phyloP scores from a whole-genome alignment of 2,113 vertebrate species.

The Micronycteris hirsuta region DNA sequence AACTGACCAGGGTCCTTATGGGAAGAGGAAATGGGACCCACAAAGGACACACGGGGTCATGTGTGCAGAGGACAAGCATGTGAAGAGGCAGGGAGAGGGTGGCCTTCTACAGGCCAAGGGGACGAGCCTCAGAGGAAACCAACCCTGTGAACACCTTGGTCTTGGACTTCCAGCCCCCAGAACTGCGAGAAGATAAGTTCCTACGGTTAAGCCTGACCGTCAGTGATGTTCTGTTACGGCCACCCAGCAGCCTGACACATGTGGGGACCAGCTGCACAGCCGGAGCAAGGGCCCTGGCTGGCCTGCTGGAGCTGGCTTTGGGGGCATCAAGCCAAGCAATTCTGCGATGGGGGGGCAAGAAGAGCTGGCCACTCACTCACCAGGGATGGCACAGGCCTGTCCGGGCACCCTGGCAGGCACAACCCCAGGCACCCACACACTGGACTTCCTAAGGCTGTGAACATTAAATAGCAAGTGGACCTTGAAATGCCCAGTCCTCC shows the following conservation, averaged over 20 bases:
- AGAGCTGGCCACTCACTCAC: neutral
- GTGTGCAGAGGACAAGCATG: neutral
- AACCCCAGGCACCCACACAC: neutral
- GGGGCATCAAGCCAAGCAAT: neutral
- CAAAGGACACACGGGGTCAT: neutral
- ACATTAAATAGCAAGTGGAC: neutral
- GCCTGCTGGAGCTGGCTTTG: neutral
- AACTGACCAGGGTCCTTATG: neutral
- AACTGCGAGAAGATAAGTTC: no score
- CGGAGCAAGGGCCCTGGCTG: neutral
- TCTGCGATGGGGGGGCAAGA: neutral
- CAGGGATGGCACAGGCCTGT: neutral
- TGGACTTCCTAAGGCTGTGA: neutral
- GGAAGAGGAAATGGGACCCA: neutral
- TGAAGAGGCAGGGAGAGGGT: neutral
- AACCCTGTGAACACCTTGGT: no score
- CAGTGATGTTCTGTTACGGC: neutral
- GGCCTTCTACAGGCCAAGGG: neutral
- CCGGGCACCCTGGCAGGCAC: neutral
- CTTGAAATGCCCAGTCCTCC: neutral
- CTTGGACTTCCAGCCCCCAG: no score
- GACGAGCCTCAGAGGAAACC: neutral
- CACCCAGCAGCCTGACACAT: neutral
- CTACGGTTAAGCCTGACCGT: neutral
- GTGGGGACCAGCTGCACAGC: no score